Percentiles rank a stretch among this genome's conserved stretches.
phyloP scores from a whole-genome alignment of 2,113 vertebrate genomes.

The Salvelinus fontinalis region DNA sequence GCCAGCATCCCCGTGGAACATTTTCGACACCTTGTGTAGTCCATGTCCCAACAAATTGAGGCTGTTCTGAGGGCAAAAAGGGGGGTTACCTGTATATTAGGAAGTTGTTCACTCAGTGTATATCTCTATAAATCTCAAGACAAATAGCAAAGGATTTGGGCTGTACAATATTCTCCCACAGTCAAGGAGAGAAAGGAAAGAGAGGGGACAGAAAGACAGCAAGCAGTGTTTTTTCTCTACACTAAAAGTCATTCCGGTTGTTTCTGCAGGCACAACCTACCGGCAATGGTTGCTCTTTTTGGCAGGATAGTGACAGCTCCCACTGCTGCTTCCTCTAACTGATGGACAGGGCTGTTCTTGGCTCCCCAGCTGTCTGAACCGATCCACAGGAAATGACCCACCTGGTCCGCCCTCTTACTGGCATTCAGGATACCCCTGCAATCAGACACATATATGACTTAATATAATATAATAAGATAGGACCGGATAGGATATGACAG shows the following conservation, averaged over 20 bases:
- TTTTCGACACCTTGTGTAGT: no score
- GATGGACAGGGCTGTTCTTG: constrained; percentile 83
- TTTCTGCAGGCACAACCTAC: constrained; percentile 63
- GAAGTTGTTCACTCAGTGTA: no score
- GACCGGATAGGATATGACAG: no score
- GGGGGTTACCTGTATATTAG: no score
- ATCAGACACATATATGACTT: constrained; percentile 16
- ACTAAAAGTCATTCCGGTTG: no score
- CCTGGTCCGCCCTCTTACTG: constrained; percentile 85
- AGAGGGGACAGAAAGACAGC: not conserved
- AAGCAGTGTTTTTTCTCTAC: not conserved
- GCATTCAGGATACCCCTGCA: constrained; percentile 90
- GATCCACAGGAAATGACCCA: constrained; percentile 94
- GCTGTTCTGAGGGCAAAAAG: no score
- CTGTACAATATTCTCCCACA: no score
- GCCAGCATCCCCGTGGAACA: no score
- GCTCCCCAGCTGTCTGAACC: constrained; percentile 98
- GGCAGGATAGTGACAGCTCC: constrained; percentile 94
- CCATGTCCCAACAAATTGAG: no score
- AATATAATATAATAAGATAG: not conserved
- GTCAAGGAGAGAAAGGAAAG: no score
- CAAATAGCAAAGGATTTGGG: no score
- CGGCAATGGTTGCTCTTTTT: constrained; percentile 87
- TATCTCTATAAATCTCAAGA: no score
- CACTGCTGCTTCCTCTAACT: constrained; percentile 87